Conservation (phyloP, 2,888 invertebrate species). For the Ophraella communa region DNA sequence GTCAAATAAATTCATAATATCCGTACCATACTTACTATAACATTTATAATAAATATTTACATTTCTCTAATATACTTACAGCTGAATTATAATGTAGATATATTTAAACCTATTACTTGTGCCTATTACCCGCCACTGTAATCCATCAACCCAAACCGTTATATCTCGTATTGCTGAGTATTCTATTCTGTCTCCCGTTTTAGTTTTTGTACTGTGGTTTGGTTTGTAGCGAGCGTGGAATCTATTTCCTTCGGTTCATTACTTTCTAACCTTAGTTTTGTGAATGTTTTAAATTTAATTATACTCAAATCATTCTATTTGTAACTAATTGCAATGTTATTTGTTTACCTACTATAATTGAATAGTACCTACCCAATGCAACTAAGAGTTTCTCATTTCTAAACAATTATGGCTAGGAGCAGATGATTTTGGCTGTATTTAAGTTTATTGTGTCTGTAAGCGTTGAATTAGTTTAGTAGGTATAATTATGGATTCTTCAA, state of each 20-base stretch:
- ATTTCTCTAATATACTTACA: too few relatives aligned
- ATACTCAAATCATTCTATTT: too few relatives aligned
- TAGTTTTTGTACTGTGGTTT: not conserved
- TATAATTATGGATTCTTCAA: slow-evolving; percentile 67
- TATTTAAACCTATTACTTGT: not conserved
- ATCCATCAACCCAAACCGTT: not conserved
- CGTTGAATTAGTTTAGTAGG: not conserved
- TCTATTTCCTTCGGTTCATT: not conserved
- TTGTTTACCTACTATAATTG: not conserved
- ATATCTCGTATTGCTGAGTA: not conserved
- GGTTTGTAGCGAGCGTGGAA: not conserved
- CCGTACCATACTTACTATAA: too few relatives aligned
- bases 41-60: too few relatives aligned
- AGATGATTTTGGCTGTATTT: not conserved
- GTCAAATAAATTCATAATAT: too few relatives aligned
- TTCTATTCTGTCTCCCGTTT: not conserved
- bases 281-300: not conserved
- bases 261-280: not conserved
- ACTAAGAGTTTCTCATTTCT: too few relatives aligned
- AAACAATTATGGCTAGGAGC: not conserved
- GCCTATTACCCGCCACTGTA: not conserved
- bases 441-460: not conserved
- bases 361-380: not conserved
- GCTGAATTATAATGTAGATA: too few relatives aligned
- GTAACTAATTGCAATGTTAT: not conserved